Conservation (phyloP, 64 coral and sea anemone genomes). For the Orbicella faveolata region DNA sequence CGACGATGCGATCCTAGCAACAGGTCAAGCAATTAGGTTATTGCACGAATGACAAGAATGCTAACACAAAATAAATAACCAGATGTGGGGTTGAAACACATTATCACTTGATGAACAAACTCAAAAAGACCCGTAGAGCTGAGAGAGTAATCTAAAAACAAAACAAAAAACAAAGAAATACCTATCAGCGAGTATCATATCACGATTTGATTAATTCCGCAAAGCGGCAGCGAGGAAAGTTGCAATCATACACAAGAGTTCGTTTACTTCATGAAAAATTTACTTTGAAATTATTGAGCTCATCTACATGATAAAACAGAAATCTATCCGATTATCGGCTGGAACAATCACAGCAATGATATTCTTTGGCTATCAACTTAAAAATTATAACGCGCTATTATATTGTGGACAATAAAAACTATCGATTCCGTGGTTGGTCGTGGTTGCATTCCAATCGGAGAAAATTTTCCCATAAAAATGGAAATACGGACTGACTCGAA, state of each 20-base stretch:
- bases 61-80: background rate
- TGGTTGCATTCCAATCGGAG: background rate
- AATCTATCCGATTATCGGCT: background rate
- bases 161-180: background rate
- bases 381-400: background rate
- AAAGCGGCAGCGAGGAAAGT: background rate
- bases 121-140: background rate
- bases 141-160: background rate
- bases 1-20: background rate
- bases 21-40: background rate
- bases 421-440: background rate
- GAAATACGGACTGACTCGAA: background rate
- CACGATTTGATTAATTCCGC: background rate
- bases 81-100: background rate
- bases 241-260: background rate
- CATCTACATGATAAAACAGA: conserved; percentile 22
- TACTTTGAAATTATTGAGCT: background rate
- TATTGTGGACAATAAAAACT: background rate
- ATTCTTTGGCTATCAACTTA: background rate
- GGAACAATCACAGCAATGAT: background rate
- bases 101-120: background rate
- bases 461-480: background rate
- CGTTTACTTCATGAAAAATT: conserved; percentile 16
- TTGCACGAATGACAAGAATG: conserved; percentile 30
- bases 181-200: background rate